Evolutionary conservation across 1,140 invertebrate genomes (phyloP).

Genomic region (silkworm (Bombyx mori)): ASM3026992v2 NC_085116.1:8575001-8575500

Average conservation of each 20-base stretch:
- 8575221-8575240: conserved; percentile 79
- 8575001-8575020: neutral
- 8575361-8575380: no score
- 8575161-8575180: conserved; percentile 78
- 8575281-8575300: no score
- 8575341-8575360: no score
- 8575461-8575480: no score
- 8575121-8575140: conserved; percentile 80
- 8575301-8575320: no score
- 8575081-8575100: conserved; percentile 79
- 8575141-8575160: conserved; percentile 83
- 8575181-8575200: conserved; percentile 82
- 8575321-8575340: no score
- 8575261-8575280: no score
- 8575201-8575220: conserved; percentile 86
- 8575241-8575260: neutral
- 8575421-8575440: no score
- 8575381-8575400: no score
- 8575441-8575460: no score
- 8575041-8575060: conserved; percentile 82
- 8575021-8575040: conserved; percentile 74
- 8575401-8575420: no score
- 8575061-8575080: conserved; percentile 86
- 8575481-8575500: no score
- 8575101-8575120: conserved; percentile 84